phyloP scores from a whole-genome alignment of 2,888 invertebrate species.

The Apotomis capreana region DNA sequence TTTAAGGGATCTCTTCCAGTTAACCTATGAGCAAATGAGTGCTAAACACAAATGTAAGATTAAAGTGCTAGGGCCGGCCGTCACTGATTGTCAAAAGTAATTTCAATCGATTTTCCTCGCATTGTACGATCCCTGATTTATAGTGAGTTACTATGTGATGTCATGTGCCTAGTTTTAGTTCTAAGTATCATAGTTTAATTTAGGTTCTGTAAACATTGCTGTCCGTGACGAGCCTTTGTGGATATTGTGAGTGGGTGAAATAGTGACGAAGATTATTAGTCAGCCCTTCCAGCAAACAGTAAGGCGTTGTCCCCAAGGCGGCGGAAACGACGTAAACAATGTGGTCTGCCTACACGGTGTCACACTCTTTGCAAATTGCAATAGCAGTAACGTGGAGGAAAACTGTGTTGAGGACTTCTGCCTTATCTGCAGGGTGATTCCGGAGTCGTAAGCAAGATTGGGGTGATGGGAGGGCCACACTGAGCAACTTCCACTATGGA shows the following conservation, averaged over 20 bases:
- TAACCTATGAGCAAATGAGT: too few relatives aligned
- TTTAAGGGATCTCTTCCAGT: too few relatives aligned
- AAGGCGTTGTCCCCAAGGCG: constrained; percentile 34
- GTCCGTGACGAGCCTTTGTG: constrained; percentile 57
- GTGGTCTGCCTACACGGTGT: constrained; percentile 28
- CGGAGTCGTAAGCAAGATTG: too few relatives aligned
- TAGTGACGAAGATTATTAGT: constrained; percentile 46
- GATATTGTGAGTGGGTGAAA: constrained; percentile 52
- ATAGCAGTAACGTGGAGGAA: not conserved
- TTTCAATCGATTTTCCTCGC: too few relatives aligned
- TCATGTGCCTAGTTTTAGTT: not conserved
- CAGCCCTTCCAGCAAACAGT: constrained; percentile 38
- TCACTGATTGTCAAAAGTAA: too few relatives aligned
- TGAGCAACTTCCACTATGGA: too few relatives aligned
- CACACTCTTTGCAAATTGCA: constrained; percentile 15
- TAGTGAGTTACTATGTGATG: too few relatives aligned
- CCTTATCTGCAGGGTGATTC: too few relatives aligned
- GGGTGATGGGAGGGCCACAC: too few relatives aligned
- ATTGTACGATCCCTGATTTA: too few relatives aligned
- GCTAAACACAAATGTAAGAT: too few relatives aligned
- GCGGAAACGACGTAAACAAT: constrained; percentile 33
- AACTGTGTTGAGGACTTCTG: not conserved
- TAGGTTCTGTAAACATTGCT: constrained; percentile 44
- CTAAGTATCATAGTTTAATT: constrained; percentile 31
- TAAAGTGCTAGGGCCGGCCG: too few relatives aligned